Conservation (phyloP, 2,797 vertebrate genomes). For the Helarctos malayanus region DNA sequence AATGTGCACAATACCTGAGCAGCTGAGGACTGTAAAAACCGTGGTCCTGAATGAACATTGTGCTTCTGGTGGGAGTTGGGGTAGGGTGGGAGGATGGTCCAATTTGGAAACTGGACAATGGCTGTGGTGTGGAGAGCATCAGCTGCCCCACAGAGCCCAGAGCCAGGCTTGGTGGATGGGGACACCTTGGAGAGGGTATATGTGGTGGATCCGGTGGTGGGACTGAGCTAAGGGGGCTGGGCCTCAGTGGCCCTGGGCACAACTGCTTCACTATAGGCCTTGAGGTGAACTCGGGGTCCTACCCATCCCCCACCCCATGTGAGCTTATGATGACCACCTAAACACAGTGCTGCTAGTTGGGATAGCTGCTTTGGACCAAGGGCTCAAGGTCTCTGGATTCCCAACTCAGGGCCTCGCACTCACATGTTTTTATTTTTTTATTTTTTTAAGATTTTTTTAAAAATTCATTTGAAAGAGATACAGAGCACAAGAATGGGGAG, state of each 20-base stretch:
- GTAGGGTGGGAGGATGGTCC: neutral
- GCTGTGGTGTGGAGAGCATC: neutral
- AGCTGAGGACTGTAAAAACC: neutral
- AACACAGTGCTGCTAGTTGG: neutral
- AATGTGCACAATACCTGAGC: neutral
- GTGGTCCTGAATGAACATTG: neutral
- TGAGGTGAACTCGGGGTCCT: rapidly evolving
- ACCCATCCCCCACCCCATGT: rapidly evolving
- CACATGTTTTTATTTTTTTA: neutral
- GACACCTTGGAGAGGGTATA: neutral
- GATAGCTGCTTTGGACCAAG: neutral
- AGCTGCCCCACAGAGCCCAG: rapidly evolving
- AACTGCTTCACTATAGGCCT: neutral
- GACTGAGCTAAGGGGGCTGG: neutral
- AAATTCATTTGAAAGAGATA: neutral
- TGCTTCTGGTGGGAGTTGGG: neutral
- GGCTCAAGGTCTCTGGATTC: neutral
- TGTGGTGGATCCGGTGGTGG: rapidly evolving
- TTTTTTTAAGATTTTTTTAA: no score
- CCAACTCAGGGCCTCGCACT: neutral
- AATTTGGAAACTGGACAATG: neutral
- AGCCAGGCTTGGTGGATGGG: rapidly evolving
- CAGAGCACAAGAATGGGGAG: neutral
- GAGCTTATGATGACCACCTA: rapidly evolving
- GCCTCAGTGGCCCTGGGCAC: neutral